Base-by-base conservation (phyloP, 2,113 vertebrate genomes). In the Lophura nycthemera region DNA sequence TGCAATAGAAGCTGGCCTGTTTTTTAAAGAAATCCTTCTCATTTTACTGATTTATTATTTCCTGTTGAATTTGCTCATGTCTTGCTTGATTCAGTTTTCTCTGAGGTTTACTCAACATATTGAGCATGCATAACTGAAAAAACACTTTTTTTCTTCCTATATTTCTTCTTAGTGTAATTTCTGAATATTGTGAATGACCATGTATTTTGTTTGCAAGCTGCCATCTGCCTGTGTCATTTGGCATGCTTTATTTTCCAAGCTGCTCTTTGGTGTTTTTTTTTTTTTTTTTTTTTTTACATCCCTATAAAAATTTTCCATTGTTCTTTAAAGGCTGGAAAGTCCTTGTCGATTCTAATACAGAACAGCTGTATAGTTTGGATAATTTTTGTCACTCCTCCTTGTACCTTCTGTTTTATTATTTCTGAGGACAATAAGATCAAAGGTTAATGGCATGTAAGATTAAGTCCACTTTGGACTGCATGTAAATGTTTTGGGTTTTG, bases 1-100 rank as follows among this genome's bases (percentile, higher is more conserved):
- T 95, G 79, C 91, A 78, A 13, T 40, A 61, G 67, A 81, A 89
- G 83, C 76, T 96, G 93, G 92, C 88, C 93, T 95, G 77, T 93
- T 94, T 61, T 32, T 59, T 95, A 75, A 91, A 86, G 82, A 57
- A 78, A 89, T 89, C 43, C 69, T 70, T 13, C 57, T 95, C 32
- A 9, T 95, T 71, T 93, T 88, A 90, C 83, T 89, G 48, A 73
- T 77, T 85, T 94, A 48, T 90, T 69, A 78, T 90, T 86, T 57
- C 42, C 32, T 30, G 61, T 60, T 88, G 88, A 90, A 88, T 29
- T 85, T 21, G 7, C 38, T 88, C 52, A 18, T 8, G 13, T 27
- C 57, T 67, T 67, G 14, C 20, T 74, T 47, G 42, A 50, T 86
- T 57, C n/a, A 21, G 15, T 54, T 86, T 93, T 89, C 42, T 92